phyloP scores from a whole-genome alignment of 2,113 vertebrate species.

The Atlantisia rogersi region DNA sequence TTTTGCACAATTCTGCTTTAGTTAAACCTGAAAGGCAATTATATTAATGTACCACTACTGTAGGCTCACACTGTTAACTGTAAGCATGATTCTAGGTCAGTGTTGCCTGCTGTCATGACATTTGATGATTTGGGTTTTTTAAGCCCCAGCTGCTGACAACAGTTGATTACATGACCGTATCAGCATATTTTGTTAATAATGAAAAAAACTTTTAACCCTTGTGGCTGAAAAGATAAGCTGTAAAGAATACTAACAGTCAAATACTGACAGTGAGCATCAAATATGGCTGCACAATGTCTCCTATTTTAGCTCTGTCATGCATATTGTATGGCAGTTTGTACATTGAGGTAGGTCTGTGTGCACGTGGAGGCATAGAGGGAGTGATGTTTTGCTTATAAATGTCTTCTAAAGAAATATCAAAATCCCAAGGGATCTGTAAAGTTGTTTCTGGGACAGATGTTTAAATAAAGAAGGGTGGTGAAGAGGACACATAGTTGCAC shows the following conservation, averaged over 20 bases:
- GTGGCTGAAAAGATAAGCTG: not conserved
- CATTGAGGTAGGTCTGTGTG: not conserved
- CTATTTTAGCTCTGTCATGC: not conserved
- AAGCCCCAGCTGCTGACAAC: not conserved
- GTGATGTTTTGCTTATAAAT: not conserved
- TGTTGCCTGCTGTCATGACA: not conserved
- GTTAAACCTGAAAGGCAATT: conserved; percentile 1
- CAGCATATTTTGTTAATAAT: not conserved
- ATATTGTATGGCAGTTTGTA: not conserved
- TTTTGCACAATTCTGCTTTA: conserved; percentile 14
- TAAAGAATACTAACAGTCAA: not conserved
- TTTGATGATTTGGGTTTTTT: not conserved
- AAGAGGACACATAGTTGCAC: fast-evolving
- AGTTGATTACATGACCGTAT: not conserved
- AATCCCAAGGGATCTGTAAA: not conserved
- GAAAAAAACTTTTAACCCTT: not conserved
- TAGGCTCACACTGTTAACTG: not conserved
- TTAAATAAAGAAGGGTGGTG: not conserved
- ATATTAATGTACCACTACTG: not conserved
- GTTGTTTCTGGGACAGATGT: not conserved
- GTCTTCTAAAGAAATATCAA: not conserved
- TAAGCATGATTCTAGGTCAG: not conserved
- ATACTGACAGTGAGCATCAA: not conserved
- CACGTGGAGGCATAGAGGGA: not conserved
- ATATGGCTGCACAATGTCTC: not conserved